Conservation (phyloP, 2,113 vertebrate genomes). For the Galeopterus variegatus region DNA sequence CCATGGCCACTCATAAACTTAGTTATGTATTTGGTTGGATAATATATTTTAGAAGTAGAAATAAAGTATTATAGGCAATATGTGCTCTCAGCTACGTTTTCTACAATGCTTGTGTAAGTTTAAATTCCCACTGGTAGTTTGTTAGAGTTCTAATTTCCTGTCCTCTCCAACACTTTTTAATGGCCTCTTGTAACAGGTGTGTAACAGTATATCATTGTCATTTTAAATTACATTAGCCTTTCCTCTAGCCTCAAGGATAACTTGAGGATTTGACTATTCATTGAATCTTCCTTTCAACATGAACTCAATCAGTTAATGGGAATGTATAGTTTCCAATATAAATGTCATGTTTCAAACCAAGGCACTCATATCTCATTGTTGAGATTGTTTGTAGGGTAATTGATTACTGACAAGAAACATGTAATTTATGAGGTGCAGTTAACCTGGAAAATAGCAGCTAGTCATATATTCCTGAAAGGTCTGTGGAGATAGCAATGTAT, state of each 20-base stretch:
- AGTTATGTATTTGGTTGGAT: not conserved
- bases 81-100: not conserved
- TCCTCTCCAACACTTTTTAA: not conserved
- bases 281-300: not conserved
- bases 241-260: not conserved
- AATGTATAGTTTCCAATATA: not conserved
- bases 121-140: not conserved
- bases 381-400: not conserved
- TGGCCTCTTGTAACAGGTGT: not conserved
- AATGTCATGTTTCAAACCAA: not conserved
- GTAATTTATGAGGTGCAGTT: not conserved
- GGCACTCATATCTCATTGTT: not conserved
- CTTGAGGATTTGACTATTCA: not conserved
- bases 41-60: not conserved
- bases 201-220: not conserved
- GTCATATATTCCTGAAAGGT: not conserved
- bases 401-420: not conserved
- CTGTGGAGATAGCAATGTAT: not conserved
- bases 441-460: not conserved
- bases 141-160: not conserved
- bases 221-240: slow-evolving; percentile 10
- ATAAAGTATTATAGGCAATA: not conserved
- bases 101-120: not conserved
- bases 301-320: not conserved
- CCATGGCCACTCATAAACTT: no score